A percentile compares a stretch with the other conserved stretches of the same genome.
Evolutionary conservation across 2,113 vertebrate genomes (phyloP).

Genomic region (Pandion haliaetus): DNA sequence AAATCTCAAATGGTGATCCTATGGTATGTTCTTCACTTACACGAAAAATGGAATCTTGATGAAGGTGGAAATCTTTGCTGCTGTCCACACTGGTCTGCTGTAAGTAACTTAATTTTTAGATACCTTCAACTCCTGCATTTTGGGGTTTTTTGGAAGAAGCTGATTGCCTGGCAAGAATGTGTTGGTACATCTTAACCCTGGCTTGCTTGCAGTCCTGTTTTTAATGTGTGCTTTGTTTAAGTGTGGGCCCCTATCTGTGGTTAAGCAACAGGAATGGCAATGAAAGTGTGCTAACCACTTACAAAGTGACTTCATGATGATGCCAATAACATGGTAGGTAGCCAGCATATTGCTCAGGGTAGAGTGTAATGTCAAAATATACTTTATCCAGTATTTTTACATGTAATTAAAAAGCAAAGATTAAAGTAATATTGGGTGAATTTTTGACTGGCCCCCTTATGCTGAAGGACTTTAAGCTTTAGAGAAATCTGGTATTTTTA

Average conservation of each 20-base stretch:
- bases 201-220: not conserved
- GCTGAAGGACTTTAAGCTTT: not conserved
- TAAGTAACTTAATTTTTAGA: not conserved
- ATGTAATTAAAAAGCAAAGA: not conserved
- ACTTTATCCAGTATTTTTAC: not conserved
- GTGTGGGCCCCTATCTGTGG: not conserved
- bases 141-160: not conserved
- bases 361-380: not conserved
- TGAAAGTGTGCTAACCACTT: not conserved
- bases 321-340: not conserved
- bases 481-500: not conserved
- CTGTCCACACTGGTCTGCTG: not conserved
- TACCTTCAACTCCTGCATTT: not conserved
- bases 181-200: not conserved
- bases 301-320: not conserved
- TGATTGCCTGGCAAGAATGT: not conserved
- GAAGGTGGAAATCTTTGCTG: not conserved
- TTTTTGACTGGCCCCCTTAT: not conserved
- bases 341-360: not conserved
- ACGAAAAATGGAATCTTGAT: not conserved
- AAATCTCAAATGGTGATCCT: not conserved
- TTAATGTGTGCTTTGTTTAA: not conserved
- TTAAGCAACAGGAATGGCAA: not conserved
- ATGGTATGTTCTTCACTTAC: not conserved
- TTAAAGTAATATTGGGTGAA: not conserved